Evolutionary conservation across 2,797 vertebrate species (phyloP).

Genomic region (Enteromius thamalakanensis): DNA sequence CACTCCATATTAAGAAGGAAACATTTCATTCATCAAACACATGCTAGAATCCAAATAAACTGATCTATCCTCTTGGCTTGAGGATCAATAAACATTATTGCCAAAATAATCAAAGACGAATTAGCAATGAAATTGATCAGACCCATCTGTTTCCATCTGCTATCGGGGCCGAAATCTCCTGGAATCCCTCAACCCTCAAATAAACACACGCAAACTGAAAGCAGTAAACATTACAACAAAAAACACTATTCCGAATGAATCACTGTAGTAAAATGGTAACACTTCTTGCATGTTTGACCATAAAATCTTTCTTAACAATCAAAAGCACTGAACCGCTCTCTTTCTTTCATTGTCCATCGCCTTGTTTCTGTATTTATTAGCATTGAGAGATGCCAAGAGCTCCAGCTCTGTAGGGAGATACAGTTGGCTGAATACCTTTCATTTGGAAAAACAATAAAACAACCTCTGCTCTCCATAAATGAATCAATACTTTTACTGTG

Average conservation of each 20-base stretch:
- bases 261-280: background rate
- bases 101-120: constrained; percentile 10
- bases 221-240: background rate
- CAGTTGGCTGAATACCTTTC: constrained; percentile 24
- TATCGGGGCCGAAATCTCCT: background rate
- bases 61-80: background rate
- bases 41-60: constrained; percentile 4
- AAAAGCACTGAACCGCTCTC: background rate
- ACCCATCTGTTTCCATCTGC: background rate
- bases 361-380: constrained; percentile 15
- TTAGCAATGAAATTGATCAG: constrained; percentile 2
- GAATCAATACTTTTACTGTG: constrained; percentile 37
- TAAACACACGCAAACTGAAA: background rate
- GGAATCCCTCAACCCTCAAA: background rate
- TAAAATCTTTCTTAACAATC: background rate
- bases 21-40: constrained; percentile 7
- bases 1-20: background rate
- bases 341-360: background rate
- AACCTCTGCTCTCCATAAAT: constrained; percentile 23
- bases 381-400: constrained; percentile 6
- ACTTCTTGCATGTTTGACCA: background rate
- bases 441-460: constrained; percentile 44
- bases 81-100: constrained; percentile 16
- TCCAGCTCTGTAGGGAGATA: background rate
- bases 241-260: background rate